Evolutionary conservation across 2,888 invertebrate species (phyloP).

Genomic region (Nymphalis c-album): DNA sequence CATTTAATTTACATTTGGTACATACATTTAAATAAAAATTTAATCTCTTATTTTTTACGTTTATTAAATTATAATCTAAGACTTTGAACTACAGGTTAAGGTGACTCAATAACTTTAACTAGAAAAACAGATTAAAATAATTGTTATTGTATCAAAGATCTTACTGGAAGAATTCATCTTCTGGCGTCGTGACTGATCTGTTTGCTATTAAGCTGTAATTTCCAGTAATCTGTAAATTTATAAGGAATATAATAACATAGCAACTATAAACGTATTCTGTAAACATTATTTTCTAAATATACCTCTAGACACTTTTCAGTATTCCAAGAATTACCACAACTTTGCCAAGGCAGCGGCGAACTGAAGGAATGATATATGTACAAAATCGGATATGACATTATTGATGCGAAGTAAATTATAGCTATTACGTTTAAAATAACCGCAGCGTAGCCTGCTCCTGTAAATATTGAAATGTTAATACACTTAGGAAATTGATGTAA

Average conservation of each 20-base stretch:
- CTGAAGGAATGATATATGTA: slow-evolving; percentile 88
- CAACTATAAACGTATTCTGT: slow-evolving; percentile 20
- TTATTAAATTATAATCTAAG: too few relatives aligned
- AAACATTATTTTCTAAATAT: slow-evolving; percentile 19
- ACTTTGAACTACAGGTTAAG: too few relatives aligned
- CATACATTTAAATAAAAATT: too few relatives aligned
- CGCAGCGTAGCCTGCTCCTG: slow-evolving; percentile 93
- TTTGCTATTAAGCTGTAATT: slow-evolving; percentile 60
- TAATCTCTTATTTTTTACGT: too few relatives aligned
- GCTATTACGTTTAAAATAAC: slow-evolving; percentile 90
- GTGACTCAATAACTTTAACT: too few relatives aligned
- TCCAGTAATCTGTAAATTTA: slow-evolving; percentile 64
- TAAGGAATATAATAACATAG: slow-evolving; percentile 26
- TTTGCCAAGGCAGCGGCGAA: slow-evolving; percentile 87
- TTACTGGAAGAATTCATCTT: slow-evolving; percentile 93
- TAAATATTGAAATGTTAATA: slow-evolving; percentile 39
- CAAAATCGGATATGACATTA: slow-evolving; percentile 91
- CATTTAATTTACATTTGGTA: too few relatives aligned
- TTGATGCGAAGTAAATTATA: slow-evolving; percentile 91
- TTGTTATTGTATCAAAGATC: slow-evolving; percentile 38
- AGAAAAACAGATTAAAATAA: too few relatives aligned
- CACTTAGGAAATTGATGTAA: neutral
- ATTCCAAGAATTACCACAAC: slow-evolving; percentile 92
- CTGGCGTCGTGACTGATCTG: slow-evolving; percentile 82
- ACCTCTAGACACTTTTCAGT: slow-evolving; percentile 86